Base-by-base conservation (phyloP, 2,888 invertebrate species). In the Pseudococcus jackbeardsleyi region DNA sequence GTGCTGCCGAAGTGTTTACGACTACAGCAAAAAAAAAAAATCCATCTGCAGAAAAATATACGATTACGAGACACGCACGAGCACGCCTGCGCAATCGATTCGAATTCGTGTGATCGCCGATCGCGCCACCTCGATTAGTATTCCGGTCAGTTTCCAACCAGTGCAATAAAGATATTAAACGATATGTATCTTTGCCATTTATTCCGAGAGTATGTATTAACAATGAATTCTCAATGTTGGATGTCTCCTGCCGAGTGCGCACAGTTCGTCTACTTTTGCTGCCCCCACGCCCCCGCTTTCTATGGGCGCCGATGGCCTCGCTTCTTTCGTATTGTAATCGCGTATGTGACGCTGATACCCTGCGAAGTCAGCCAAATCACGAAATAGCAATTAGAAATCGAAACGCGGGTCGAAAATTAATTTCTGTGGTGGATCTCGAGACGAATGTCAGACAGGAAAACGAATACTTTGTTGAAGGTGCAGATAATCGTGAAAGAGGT, bases 401-500 rank as follows among this genome's bases (percentile, higher is more conserved):
- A 19, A 86, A 50, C 54, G 64, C 46, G 50, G 59, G 64, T n/a
- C 3, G 89, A 82, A 86, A 87, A 68, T 50, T 84, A 86, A 87
- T 89, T 89, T 84, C n/a, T 86, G 1, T 4, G 50, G 11, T 50
- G 2, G 50, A 15, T 0, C 15, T 50, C 17, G 50, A 12, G 50
- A 15, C 50, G 50, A 15, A 15, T 12, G 8, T 46, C 46, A 46
- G 46, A 50, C 50, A 50, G 50, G 50, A 50, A 17, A 15, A 12
- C 12, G 50, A 50, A 15, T 50, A 50, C 50, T 50, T 50, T 50
- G 50, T 50, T 4, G 0, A 11, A 46, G 2, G 46, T 46, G 12
- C 26, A 33, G 26, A 33, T 2, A 33, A 33, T 33, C 26, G 26
- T 33, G 26, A 3, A 2, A 2, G 26, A 33, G 26, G 26, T 33